Evolutionary conservation across 2,888 invertebrate species (phyloP).

Genomic region (Eumacrocentrus americanus): DNA sequence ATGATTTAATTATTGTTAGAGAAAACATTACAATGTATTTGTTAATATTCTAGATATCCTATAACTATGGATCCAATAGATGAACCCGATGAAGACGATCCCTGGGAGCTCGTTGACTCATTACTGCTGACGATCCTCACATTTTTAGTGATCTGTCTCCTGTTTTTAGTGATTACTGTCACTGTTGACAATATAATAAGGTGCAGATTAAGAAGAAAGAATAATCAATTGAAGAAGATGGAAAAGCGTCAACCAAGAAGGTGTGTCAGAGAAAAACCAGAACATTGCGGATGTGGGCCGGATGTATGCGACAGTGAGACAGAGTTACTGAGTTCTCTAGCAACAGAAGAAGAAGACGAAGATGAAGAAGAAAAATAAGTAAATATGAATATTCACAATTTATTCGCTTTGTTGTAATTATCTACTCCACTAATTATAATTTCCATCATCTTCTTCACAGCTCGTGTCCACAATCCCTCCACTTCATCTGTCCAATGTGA

Average conservation of each 20-base stretch:
- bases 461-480: slow-evolving; percentile 58
- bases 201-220: slow-evolving; percentile 20
- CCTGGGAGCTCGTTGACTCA: slow-evolving; percentile 47
- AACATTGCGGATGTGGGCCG: too few relatives aligned
- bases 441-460: slow-evolving; percentile 3
- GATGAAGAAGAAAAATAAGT: background rate
- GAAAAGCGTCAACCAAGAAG: too few relatives aligned
- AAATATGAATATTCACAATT: slow-evolving; percentile 1
- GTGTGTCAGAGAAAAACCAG: too few relatives aligned
- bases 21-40: background rate
- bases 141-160: slow-evolving; percentile 40
- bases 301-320: too few relatives aligned
- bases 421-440: background rate
- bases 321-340: background rate
- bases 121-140: slow-evolving; percentile 43
- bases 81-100: slow-evolving; percentile 39
- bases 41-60: slow-evolving; percentile 36
- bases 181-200: slow-evolving; percentile 34
- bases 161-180: slow-evolving; percentile 36
- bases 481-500: slow-evolving; percentile 57
- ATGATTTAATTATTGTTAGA: too few relatives aligned
- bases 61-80: slow-evolving; percentile 36
- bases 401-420: background rate
- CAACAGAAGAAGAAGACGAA: background rate
- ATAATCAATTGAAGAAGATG: slow-evolving; percentile 25